Conservation (phyloP, 1,140 invertebrate species). For the Triops cancriformis region DNA sequence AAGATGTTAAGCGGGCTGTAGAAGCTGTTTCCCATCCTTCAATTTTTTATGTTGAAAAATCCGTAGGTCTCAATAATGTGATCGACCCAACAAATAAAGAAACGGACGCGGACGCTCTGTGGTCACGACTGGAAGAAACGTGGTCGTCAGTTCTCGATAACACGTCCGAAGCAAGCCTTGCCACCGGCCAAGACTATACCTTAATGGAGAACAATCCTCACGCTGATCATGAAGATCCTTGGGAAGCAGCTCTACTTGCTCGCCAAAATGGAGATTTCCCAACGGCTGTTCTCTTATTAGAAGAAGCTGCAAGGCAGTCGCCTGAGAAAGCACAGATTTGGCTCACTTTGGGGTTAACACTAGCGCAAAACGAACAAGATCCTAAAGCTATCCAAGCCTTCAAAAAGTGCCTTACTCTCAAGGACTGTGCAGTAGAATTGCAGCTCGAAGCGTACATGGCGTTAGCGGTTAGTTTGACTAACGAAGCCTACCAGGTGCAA, state of each 20-base stretch:
- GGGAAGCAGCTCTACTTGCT: constrained; percentile 75
- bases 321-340: constrained; percentile 71
- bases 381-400: constrained; percentile 79
- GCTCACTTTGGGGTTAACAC: constrained; percentile 57
- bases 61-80: neutral
- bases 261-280: constrained; percentile 81
- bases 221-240: constrained; percentile 65
- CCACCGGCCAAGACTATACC: constrained; percentile 54
- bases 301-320: constrained; percentile 83
- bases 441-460: constrained; percentile 80
- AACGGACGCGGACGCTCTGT: constrained; percentile 24
- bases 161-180: neutral
- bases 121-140: constrained; percentile 20
- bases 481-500: constrained; percentile 60
- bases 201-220: constrained; percentile 83
- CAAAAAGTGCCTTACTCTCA: constrained; percentile 68
- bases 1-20: too few relatives aligned
- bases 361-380: constrained; percentile 89
- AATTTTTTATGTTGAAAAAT: neutral
- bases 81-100: neutral
- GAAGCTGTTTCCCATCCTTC: neutral
- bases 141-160: constrained; percentile 23
- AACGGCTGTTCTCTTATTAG: constrained; percentile 91
- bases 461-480: constrained; percentile 88
- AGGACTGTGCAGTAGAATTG: constrained; percentile 48